Evolutionary conservation across 2,113 vertebrate genomes (phyloP).

Genomic region (Agelaius phoeniceus): DNA sequence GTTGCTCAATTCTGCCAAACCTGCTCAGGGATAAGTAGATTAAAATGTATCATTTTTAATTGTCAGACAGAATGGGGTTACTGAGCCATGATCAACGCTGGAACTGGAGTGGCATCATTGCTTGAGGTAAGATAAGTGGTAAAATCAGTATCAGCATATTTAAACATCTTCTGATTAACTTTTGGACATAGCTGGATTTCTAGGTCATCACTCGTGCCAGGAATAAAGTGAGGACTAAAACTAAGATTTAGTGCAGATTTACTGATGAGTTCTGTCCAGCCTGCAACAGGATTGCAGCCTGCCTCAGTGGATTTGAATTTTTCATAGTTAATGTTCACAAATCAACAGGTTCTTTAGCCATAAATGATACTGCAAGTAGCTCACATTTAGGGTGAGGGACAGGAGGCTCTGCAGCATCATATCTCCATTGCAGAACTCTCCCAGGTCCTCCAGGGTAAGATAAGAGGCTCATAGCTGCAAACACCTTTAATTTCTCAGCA

Average conservation of each 20-base stretch:
- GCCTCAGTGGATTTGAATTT: background rate
- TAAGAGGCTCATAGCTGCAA: background rate
- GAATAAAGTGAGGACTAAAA: background rate
- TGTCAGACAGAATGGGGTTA: slow-evolving; percentile 69
- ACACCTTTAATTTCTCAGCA: background rate
- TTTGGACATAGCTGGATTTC: slow-evolving; percentile 27
- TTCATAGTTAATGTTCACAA: background rate
- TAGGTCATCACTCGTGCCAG: background rate
- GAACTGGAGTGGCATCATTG: slow-evolving; percentile 38
- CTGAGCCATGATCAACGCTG: slow-evolving; percentile 56
- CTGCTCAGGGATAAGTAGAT: slow-evolving; percentile 63
- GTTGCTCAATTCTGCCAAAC: slow-evolving; percentile 51
- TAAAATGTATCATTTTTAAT: slow-evolving; percentile 70
- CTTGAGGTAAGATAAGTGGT: slow-evolving; percentile 61
- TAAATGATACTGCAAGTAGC: background rate
- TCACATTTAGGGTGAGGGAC: background rate
- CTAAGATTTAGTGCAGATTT: background rate
- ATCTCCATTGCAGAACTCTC: background rate
- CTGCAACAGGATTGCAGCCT: background rate
- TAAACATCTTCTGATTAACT: slow-evolving; percentile 51
- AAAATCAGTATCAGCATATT: slow-evolving; percentile 63
- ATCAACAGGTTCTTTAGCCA: background rate
- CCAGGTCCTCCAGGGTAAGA: background rate
- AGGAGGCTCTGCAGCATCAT: background rate
- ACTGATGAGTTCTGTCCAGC: background rate